Evolutionary conservation across 2,113 vertebrate species (phyloP), one percentile per base, ranked within the genome.

Genomic region (Lutjanus erythropterus): DNA sequence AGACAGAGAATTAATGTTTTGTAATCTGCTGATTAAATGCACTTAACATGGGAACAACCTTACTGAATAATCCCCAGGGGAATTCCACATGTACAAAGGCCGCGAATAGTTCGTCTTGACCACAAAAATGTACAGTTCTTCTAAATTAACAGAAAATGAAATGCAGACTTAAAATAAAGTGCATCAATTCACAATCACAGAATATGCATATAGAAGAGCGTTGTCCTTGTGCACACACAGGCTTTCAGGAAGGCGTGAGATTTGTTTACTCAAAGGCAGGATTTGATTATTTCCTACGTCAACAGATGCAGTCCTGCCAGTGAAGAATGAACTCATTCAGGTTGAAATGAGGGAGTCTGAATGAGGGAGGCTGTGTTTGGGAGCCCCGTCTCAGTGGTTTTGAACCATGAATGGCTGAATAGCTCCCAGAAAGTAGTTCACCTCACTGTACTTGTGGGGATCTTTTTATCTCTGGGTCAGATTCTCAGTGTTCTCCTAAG

Each of bases 291-390:
- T 89, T 88, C 77, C 82, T 88, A 65, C 59, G 6, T 75, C 27
- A 80, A 88, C 78, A 77, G 75, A 68, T 55, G 50, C 46, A 60
- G 64, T 39, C 41, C 67, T 76, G 82, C 71, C 49, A 5, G 69
- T 64, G 68, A 88, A 86, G 83, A 93, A 92, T 78, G 64, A 83
- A 69, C 67, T 80, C 72, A 84, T 91, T 93, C 84, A 84, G 70
- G 41, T 46, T 82, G 66, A 33, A 68, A 14, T 27, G 33, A 53
- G 52, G 18, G 42, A 35, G 41, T 56, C 65, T 80, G 67, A 88
- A 84, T 33, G 67, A 74, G 50, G 27, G 56, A 56, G 42, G 25
- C 64, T 33, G 71, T 76, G 88, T 81, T 69, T 18, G 25, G 59
- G 60, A 71, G 65, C 61, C 53, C 6, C 7, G 71, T 49, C 67